Evolutionary conservation across 2,113 vertebrate species (phyloP).

Genomic region (Podilymbus podiceps): DNA sequence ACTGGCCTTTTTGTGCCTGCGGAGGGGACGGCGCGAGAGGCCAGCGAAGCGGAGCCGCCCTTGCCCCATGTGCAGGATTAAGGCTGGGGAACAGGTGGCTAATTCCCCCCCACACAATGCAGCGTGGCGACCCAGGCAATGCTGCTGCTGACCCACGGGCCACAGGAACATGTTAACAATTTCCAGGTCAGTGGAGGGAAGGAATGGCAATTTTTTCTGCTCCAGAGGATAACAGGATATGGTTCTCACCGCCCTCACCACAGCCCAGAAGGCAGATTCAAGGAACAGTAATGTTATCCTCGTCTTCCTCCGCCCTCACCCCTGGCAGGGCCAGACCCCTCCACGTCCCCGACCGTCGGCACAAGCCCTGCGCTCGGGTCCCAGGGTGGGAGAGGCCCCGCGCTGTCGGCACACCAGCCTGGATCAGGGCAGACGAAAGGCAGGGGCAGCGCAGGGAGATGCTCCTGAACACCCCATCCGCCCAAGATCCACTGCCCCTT

Average conservation of each 20-base stretch:
- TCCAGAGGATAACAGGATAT: background rate
- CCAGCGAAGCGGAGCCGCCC: background rate
- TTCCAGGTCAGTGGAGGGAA: slow-evolving; percentile 54
- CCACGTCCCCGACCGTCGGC: accelerated
- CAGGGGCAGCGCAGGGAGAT: background rate
- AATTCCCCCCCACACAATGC: background rate
- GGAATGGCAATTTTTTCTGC: slow-evolving; percentile 36
- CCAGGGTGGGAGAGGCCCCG: background rate
- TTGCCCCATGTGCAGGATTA: background rate
- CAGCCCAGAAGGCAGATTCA: background rate
- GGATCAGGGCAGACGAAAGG: background rate
- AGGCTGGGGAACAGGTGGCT: slow-evolving; percentile 3
- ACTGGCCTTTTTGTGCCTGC: background rate
- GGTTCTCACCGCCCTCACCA: background rate
- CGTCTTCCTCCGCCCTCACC: background rate
- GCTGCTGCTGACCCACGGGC: slow-evolving; percentile 11
- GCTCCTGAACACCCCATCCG: background rate
- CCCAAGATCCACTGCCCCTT: background rate
- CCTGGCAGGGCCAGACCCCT: background rate
- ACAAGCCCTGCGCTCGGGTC: background rate
- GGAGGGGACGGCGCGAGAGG: background rate
- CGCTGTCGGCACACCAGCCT: accelerated
- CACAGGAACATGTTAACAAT: slow-evolving; percentile 10
- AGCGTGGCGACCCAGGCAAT: background rate
- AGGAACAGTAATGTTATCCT: background rate